Percentiles rank a stretch among this genome's conserved stretches.
These are phyloP conservation scores for Digitonthophagus gazella DNA, from an alignment of 2,888 invertebrate genomes.

Conservation along the genomic window DNA sequence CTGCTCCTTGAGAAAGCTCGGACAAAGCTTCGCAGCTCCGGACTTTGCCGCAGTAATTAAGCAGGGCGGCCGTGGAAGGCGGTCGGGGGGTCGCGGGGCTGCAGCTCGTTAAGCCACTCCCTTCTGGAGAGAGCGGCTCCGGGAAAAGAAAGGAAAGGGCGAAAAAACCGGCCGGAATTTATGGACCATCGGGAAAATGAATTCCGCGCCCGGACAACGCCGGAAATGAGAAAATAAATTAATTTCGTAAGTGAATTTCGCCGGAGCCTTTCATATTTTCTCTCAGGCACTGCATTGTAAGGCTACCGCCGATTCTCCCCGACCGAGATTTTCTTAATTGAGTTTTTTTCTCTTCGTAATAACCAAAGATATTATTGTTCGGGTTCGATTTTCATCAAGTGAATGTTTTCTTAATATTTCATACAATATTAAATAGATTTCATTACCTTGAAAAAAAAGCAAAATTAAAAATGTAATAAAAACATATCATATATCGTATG, in stretches of 20 bases:
- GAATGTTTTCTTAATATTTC: too few relatives aligned
- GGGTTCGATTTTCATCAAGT: neutral
- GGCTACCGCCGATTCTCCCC: neutral
- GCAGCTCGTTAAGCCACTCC: slow-evolving; percentile 9
- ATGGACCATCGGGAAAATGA: neutral
- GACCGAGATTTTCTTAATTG: neutral
- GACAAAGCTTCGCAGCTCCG: slow-evolving; percentile 3
- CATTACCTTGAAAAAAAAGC: too few relatives aligned
- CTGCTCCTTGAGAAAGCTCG: neutral
- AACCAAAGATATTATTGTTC: neutral
- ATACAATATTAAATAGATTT: too few relatives aligned
- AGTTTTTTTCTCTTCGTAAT: neutral
- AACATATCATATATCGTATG: too few relatives aligned
- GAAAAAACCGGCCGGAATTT: neutral
- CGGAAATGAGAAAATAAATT: neutral
- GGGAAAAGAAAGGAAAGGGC: neutral
- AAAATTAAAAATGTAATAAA: too few relatives aligned
- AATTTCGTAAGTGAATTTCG: neutral
- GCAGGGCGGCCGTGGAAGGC: slow-evolving; percentile 19
- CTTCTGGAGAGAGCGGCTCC: neutral
- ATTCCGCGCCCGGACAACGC: neutral
- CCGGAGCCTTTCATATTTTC: neutral
- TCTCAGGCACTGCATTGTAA: neutral
- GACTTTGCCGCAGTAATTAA: slow-evolving; percentile 28
- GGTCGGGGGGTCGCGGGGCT: neutral